A percentile compares a stretch with the other conserved stretches of the same genome.
Evolutionary conservation across 2,113 vertebrate genomes (phyloP).

Genomic region (Oostethus manadensis): DNA sequence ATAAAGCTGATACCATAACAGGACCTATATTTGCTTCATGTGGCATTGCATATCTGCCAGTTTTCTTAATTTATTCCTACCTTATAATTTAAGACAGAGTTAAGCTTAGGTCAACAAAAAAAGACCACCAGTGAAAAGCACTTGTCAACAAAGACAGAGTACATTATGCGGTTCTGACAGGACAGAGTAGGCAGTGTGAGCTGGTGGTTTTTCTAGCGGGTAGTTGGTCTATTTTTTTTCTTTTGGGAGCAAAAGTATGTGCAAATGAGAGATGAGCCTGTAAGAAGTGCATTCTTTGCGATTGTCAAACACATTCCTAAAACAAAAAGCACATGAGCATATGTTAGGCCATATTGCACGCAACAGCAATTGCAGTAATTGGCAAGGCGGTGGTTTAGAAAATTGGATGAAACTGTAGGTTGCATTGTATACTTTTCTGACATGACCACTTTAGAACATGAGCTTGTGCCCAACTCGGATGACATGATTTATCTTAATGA

Average conservation of each 20-base stretch:
- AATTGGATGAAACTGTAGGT: constrained; percentile 51
- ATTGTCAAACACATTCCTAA: constrained; percentile 24
- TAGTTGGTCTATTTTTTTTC: too few species aligned
- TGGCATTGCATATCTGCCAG: constrained; percentile 41
- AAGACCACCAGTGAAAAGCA: constrained; percentile 43
- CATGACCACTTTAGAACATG: constrained; percentile 15
- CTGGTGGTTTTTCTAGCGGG: constrained; percentile 16
- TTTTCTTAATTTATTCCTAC: constrained; percentile 43
- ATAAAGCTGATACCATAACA: constrained; percentile 57
- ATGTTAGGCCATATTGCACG: constrained; percentile 24
- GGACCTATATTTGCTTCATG: constrained; percentile 33
- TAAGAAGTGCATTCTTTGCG: constrained; percentile 8
- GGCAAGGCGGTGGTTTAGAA: constrained; percentile 50
- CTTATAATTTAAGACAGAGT: constrained; percentile 60
- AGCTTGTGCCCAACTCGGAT: background rate
- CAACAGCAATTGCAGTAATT: constrained; percentile 11
- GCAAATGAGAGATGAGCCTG: constrained; percentile 29
- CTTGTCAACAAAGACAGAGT: constrained; percentile 44
- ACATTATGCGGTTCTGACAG: constrained; percentile 38
- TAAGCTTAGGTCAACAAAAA: constrained; percentile 30
- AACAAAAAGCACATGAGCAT: constrained; percentile 24
- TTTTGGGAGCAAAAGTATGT: constrained; percentile 38
- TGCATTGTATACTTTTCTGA: constrained; percentile 19
- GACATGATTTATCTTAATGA: too few species aligned
- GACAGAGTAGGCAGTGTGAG: constrained; percentile 30